A percentile compares a stretch with the other conserved stretches of the same genome.
Evolutionary conservation across 2,888 invertebrate genomes (phyloP).

Genomic region (Apoderus coryli): DNA sequence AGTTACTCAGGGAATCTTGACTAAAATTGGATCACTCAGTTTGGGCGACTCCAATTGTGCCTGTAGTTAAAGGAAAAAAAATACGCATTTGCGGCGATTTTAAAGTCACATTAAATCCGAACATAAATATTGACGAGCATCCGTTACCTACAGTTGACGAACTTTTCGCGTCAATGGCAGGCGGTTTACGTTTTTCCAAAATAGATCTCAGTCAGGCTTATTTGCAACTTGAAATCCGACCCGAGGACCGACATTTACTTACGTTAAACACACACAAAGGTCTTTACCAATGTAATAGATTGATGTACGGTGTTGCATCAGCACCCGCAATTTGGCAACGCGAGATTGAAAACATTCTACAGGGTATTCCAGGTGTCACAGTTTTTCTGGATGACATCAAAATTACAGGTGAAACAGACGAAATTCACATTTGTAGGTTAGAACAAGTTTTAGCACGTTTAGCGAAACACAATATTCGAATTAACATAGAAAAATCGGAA

Average conservation of each 20-base stretch:
- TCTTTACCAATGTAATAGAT: slow-evolving; percentile 12
- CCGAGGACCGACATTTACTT: slow-evolving; percentile 6
- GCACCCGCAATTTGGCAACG: slow-evolving; percentile 14
- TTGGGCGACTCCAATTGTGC: not conserved
- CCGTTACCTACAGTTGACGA: slow-evolving; percentile 14
- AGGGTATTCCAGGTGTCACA: slow-evolving; percentile 9
- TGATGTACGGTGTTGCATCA: slow-evolving; percentile 14
- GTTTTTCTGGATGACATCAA: slow-evolving; percentile 12
- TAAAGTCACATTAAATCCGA: slow-evolving; percentile 12
- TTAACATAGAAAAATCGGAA: too few species aligned
- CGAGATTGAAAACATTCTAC: slow-evolving; percentile 14
- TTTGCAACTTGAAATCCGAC: slow-evolving; percentile 12
- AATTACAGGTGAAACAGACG: slow-evolving; percentile 3
- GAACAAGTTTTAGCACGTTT: too few species aligned
- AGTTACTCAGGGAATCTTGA: not conserved
- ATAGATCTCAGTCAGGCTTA: slow-evolving; percentile 16
- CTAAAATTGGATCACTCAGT: not conserved
- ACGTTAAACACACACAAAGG: slow-evolving; percentile 15
- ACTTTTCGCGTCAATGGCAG: not conserved
- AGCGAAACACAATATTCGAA: too few species aligned
- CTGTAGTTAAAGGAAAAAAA: not conserved
- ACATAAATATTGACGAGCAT: slow-evolving; percentile 12
- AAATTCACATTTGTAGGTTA: not conserved
- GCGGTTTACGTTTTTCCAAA: slow-evolving; percentile 12
- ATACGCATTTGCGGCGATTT: slow-evolving; percentile 1